Base-by-base conservation (phyloP, 1,140 invertebrate genomes). In the Stegodyphus dumicola region DNA sequence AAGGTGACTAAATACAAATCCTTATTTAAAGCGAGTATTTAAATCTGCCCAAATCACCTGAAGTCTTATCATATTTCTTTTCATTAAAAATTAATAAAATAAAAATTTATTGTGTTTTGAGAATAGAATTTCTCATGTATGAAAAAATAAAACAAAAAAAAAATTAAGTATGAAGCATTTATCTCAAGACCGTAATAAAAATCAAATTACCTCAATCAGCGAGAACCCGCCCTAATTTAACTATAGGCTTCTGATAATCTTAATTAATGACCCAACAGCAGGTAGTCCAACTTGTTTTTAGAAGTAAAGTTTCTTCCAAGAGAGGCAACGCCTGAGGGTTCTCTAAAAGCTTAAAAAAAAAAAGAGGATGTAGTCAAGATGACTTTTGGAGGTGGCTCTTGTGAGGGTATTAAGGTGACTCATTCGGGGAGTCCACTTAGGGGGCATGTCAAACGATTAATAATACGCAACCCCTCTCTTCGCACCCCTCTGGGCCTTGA, bases 231-330 rank as follows among this genome's bases (percentile, higher is more conserved):
- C 77, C 77, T 79, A 66, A 79, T 79, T 79, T 79, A 70, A 79
- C 67, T 70, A 79, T 79, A 79, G 77, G 77, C 77, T 79, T 79
- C 77, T 79, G 77, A 52, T 79, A 79, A 79, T 79, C 77, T 79
- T 79, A 79, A 79, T 79, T 79, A 79, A 79, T 79, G 77, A n/a
- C 51, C 71, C 9, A 33, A n/a, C 54, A 77, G 75, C 75, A 77
- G 75, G 75, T 77, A 77, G 75, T 77, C 56, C 56, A 66, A 51
- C 33, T 51, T 66, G 18, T 75, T 66, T 66, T 66, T 77, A 15
- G 56, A 77, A 77, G 75, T 17, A 66, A 60, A 13, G 13, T 77
- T 75, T 75, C 51, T 51, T 77, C 48, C 56, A 11, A 51, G 17
- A 33, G 51, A 13, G 33, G 33, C 33, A 65, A 65, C 60, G 75